These are phyloP conservation scores for Castor canadensis DNA, from an alignment of 2,113 vertebrate species.

Conservation along the genomic window DNA sequence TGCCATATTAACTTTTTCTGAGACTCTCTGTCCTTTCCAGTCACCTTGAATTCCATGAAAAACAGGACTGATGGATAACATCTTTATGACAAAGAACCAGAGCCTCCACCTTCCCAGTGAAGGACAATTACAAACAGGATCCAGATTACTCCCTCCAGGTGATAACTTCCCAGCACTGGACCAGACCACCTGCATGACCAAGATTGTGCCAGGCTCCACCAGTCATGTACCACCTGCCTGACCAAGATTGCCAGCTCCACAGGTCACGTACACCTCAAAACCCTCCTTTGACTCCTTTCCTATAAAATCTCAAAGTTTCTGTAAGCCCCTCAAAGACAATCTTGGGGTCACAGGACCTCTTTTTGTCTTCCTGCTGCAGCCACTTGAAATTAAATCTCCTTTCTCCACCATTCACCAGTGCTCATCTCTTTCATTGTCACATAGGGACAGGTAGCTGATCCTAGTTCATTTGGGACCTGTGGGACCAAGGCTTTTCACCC, in stretches of 20 bases:
- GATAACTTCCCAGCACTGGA: too few relatives aligned
- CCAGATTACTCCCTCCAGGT: neutral
- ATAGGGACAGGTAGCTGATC: neutral
- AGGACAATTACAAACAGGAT: neutral
- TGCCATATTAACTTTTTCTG: neutral
- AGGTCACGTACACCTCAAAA: too few relatives aligned
- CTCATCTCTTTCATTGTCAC: neutral
- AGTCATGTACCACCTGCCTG: neutral
- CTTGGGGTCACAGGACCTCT: neutral
- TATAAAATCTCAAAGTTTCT: neutral
- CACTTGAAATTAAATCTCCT: neutral
- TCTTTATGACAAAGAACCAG: neutral
- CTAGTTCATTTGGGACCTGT: neutral
- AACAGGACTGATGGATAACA: neutral
- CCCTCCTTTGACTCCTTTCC: too few relatives aligned
- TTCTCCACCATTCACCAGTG: neutral
- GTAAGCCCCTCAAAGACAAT: neutral
- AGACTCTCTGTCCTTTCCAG: neutral
- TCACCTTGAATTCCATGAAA: neutral
- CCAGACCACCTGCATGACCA: too few relatives aligned
- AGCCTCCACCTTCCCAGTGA: neutral
- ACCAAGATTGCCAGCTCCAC: too few relatives aligned
- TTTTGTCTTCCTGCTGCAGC: neutral
- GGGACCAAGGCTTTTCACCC: neutral
- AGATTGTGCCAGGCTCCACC: too few relatives aligned